Evolutionary conservation across 2,797 vertebrate genomes (phyloP), one percentile per base, ranked within the genome.

Genomic region (Mastacembelus armatus): DNA sequence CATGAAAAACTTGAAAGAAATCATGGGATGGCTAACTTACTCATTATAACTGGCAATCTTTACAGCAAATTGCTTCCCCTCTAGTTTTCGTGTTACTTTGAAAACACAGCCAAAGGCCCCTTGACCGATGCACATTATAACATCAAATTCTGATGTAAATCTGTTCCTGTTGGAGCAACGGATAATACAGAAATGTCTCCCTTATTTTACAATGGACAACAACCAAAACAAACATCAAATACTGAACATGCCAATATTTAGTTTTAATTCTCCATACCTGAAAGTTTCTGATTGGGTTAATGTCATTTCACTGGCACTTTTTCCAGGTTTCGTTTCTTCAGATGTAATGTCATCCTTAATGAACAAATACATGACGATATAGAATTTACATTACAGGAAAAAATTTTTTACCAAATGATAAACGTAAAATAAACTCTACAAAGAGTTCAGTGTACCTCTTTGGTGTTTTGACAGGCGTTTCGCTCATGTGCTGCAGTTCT

Each of bases 61-160:
- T 24, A 95, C 66, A 26, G 94, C 94, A 51, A 32, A 93, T 40
- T 16, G 5, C 35, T 36, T 84, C 0, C 52, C 1, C 10, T 90
- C 60, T 1, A 92, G 64, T 48, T 40, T 89, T 4, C 69, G 32
- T 61, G 43, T 89, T 30, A 92, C 94, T 54, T 88, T 93, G 30
- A 44, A 94, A 74, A 95, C 93, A 8, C 0, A 1, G 15, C 94
- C 94, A 74, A 91, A 94, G 1, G 73, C 66, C 71, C 94, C 94
- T 43, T 67, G 76, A 11, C 85, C 92, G 1, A 95, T 70, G 0
- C 0, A 0, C 32, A 29, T 6, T 3, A 93, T 89, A 2, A 27
- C 66, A 19, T 91, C 82, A 67, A 81, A 95, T 0, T 93, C 91
- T 0, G 22, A 6, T 42, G 29, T 56, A 83, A 94, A 91, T 81